Conservation (phyloP, 2,888 invertebrate species). For the Brachyptera risi region DNA sequence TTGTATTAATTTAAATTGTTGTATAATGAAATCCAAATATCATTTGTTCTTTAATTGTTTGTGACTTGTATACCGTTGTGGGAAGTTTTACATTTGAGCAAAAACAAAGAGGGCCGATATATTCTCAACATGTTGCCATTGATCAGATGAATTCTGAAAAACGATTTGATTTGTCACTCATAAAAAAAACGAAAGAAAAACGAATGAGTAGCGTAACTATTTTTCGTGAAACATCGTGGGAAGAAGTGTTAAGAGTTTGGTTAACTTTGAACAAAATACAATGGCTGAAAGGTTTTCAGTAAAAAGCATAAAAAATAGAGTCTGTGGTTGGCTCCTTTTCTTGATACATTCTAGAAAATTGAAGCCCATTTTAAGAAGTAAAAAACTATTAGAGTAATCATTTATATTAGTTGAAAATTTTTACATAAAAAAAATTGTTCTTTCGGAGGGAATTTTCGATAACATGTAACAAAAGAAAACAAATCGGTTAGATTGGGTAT, state of each 20-base stretch:
- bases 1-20: too few species aligned
- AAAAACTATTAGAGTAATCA: not conserved
- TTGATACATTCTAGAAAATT: not conserved
- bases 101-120: too few species aligned
- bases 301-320: not conserved
- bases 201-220: not conserved
- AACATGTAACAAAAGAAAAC: too few species aligned
- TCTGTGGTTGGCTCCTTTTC: not conserved
- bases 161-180: constrained; percentile 8
- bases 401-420: too few species aligned
- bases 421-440: too few species aligned
- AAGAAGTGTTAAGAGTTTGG: constrained; percentile 10
- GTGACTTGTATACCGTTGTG: too few species aligned
- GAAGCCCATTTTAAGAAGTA: not conserved
- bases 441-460: too few species aligned
- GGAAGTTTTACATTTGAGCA: too few species aligned
- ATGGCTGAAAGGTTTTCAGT: constrained; percentile 10
- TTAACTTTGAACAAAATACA: constrained; percentile 17
- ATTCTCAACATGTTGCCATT: too few species aligned
- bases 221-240: constrained; percentile 12
- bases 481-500: too few species aligned
- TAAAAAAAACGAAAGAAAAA: not conserved
- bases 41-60: too few species aligned
- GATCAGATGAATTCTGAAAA: not conserved
- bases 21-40: too few species aligned